phyloP scores from a whole-genome alignment of 1,140 invertebrate genomes.

The Thalassaphorura encarpata region DNA sequence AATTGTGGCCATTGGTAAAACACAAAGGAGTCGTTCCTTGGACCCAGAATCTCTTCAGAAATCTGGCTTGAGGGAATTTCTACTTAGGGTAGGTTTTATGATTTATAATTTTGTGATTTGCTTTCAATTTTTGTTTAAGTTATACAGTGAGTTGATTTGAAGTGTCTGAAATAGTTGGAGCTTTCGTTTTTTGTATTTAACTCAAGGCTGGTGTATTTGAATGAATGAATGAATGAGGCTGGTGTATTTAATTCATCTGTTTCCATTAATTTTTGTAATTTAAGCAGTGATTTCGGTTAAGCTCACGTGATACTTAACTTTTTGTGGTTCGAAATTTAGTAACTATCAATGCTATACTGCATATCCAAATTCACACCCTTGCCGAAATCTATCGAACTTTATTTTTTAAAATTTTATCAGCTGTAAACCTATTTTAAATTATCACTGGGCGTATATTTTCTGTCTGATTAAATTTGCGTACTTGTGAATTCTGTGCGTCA shows the following conservation, averaged over 20 bases:
- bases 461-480: too few species aligned
- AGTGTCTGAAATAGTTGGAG: too few species aligned
- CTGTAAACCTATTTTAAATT: too few species aligned
- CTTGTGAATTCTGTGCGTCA: too few species aligned
- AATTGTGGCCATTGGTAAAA: constrained; percentile 39
- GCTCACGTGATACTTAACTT: not conserved
- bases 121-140: too few species aligned
- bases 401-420: too few species aligned
- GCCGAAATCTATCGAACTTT: too few species aligned
- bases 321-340: constrained; percentile 3
- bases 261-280: not conserved
- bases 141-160: too few species aligned
- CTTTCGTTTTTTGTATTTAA: too few species aligned
- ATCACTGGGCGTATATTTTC: too few species aligned
- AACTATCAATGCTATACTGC: too few species aligned
- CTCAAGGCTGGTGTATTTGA: not conserved
- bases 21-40: constrained; percentile 59
- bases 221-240: not conserved
- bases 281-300: not conserved
- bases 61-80: constrained; percentile 52
- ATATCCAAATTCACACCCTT: too few species aligned
- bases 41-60: constrained; percentile 61
- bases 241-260: not conserved
- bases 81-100: constrained; percentile 35
- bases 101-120: not conserved